Evolutionary conservation across 2,888 invertebrate species (phyloP).

Genomic region (Aleiodes testaceus): DNA sequence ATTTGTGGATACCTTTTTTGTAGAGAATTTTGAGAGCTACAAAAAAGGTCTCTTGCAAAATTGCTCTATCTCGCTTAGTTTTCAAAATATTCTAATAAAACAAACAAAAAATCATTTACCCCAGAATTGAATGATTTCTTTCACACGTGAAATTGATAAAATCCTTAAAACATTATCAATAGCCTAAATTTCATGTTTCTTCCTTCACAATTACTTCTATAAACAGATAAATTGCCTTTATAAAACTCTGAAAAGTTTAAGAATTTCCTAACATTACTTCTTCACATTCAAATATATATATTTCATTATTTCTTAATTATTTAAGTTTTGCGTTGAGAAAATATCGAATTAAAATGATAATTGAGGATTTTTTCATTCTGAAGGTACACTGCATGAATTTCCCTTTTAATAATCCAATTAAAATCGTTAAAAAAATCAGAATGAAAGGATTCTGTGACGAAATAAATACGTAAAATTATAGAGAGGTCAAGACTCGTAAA

Average conservation of each 20-base stretch:
- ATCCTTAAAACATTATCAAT: too few relatives aligned
- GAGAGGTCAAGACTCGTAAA: slow-evolving; percentile 89
- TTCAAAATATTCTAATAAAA: too few relatives aligned
- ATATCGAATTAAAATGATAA: slow-evolving; percentile 21
- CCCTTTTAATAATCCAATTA: background rate
- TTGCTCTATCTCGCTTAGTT: too few relatives aligned
- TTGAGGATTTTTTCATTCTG: slow-evolving; percentile 21
- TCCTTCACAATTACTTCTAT: slow-evolving; percentile 14
- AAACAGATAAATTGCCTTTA: slow-evolving; percentile 27
- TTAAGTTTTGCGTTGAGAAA: slow-evolving; percentile 7
- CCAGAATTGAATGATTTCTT: too few relatives aligned
- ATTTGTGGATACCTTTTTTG: too few relatives aligned
- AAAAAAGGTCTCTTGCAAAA: too few relatives aligned
- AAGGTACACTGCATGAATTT: slow-evolving; percentile 29
- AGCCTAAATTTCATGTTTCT: background rate
- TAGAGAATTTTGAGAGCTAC: too few relatives aligned
- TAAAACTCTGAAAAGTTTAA: slow-evolving; percentile 44
- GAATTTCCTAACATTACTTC: slow-evolving; percentile 18
- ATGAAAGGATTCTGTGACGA: slow-evolving; percentile 50
- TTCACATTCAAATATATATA: slow-evolving; percentile 7
- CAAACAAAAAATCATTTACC: too few relatives aligned
- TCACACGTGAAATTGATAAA: too few relatives aligned
- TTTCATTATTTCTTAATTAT: background rate
- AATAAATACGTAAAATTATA: slow-evolving; percentile 46
- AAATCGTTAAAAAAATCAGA: slow-evolving; percentile 17